Percentiles rank a stretch among this genome's conserved stretches.
Evolutionary conservation across 1,140 invertebrate genomes (phyloP).

Genomic region (Neuroterus valhalla): DNA sequence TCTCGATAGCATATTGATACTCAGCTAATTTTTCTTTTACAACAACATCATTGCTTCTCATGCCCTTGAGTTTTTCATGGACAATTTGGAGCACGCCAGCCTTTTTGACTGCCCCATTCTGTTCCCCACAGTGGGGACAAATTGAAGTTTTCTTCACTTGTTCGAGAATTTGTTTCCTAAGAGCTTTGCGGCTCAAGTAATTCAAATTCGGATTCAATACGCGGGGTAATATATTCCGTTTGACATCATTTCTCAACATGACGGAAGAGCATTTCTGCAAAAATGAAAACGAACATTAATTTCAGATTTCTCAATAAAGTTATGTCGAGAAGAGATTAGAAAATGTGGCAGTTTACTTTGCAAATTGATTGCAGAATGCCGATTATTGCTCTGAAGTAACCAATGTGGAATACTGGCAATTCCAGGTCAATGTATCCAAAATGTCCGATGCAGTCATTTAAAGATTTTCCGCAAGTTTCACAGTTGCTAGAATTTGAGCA

Average conservation of each 20-base stretch:
- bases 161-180: conserved; percentile 87
- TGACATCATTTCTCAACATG: conserved; percentile 81
- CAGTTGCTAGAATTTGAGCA: conserved; percentile 89
- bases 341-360: conserved; percentile 81
- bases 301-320: no score
- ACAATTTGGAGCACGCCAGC: conserved; percentile 92
- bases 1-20: conserved; percentile 77
- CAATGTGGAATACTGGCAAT: conserved; percentile 97
- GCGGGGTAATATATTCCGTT: conserved; percentile 79
- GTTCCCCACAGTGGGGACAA: conserved; percentile 85
- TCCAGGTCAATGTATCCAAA: conserved; percentile 98
- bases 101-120: conserved; percentile 95
- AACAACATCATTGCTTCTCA: conserved; percentile 82
- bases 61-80: conserved; percentile 91
- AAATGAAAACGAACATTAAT: conserved; percentile 1
- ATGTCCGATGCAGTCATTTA: conserved; percentile 97
- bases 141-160: conserved; percentile 86
- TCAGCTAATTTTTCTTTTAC: conserved; percentile 79
- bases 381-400: conserved; percentile 95
- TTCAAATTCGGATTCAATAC: conserved; percentile 87
- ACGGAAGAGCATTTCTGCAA: conserved; percentile 85
- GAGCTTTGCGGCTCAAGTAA: conserved; percentile 87
- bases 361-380: conserved; percentile 97
- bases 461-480: conserved; percentile 92
- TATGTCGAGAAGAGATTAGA: no score